Conservation (phyloP, 1,140 invertebrate species). For the Drosophila persimilis region DNA sequence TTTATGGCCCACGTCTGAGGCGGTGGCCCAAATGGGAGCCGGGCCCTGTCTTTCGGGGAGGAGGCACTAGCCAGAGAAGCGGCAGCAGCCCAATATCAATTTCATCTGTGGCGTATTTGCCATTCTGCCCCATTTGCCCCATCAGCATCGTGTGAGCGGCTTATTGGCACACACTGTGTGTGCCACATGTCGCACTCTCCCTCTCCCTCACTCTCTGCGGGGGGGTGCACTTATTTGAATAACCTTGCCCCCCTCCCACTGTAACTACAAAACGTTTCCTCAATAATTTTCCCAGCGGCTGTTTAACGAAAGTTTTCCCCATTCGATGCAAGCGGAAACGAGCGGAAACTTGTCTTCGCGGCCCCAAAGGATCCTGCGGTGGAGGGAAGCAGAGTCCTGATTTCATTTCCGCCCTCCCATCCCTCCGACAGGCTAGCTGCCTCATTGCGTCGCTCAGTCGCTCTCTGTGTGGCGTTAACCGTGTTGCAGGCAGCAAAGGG, state of each 20-base stretch:
- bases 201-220: background rate
- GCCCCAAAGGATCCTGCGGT: too few species aligned
- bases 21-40: constrained; percentile 32
- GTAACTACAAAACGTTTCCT: constrained; percentile 29
- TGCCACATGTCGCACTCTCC: constrained; percentile 39
- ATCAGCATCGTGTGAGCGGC: constrained; percentile 4
- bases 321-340: too few species aligned
- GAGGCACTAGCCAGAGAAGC: too few species aligned
- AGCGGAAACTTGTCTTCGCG: too few species aligned
- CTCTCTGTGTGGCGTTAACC: too few species aligned
- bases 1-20: constrained; percentile 62
- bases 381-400: too few species aligned
- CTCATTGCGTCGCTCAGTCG: too few species aligned
- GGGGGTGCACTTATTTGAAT: constrained; percentile 42
- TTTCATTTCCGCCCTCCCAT: too few species aligned
- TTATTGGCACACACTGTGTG: constrained; percentile 28
- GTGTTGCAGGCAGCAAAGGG: too few species aligned
- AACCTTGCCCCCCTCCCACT: constrained; percentile 15
- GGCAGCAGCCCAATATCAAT: constrained; percentile 39
- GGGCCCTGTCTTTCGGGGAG: constrained; percentile 5
- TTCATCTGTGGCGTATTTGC: constrained; percentile 14
- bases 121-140: background rate
- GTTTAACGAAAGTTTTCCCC: constrained; percentile 37
- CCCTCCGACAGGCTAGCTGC: too few species aligned
- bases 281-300: constrained; percentile 52